Evolutionary conservation across 2,888 invertebrate genomes (phyloP).

Genomic region (Drosophila fungiperda): DNA sequence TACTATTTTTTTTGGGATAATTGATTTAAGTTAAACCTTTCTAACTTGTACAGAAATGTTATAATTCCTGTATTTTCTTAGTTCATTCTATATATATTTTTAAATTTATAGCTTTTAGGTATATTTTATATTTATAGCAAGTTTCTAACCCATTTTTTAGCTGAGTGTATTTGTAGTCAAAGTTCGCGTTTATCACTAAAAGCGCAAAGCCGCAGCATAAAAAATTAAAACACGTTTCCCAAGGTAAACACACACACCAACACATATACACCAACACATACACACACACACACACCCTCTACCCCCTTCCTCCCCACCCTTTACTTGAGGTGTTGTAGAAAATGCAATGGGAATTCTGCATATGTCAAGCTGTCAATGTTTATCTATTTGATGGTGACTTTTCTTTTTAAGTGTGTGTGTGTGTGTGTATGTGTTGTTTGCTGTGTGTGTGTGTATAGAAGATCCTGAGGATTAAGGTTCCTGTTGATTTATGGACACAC

Average conservation of each 20-base stretch:
- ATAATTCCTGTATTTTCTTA: neutral
- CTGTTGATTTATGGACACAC: constrained; percentile 76
- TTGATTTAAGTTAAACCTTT: neutral
- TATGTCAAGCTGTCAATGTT: constrained; percentile 80
- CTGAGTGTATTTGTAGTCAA: constrained; percentile 13
- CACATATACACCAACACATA: neutral
- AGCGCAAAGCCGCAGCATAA: constrained; percentile 49
- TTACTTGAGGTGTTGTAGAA: neutral
- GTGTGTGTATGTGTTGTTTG: constrained; percentile 3
- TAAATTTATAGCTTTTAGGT: neutral
- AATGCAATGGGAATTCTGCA: constrained; percentile 58
- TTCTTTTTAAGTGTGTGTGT: constrained; percentile 19
- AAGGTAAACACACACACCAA: neutral
- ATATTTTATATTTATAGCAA: neutral
- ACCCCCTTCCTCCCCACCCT: neutral
- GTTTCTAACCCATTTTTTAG: neutral
- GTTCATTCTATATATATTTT: no score
- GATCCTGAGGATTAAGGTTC: constrained; percentile 69
- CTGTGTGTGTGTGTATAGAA: constrained; percentile 31
- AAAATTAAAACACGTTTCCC: constrained; percentile 60
- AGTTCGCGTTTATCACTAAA: constrained; percentile 56
- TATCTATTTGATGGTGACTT: constrained; percentile 72
- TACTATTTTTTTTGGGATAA: neutral
- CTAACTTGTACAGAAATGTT: neutral
- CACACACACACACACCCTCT: neutral